A percentile compares a stretch with the other conserved stretches of the same genome.
Conservation (phyloP, 2,113 vertebrate species). For the Saccopteryx bilineata region DNA sequence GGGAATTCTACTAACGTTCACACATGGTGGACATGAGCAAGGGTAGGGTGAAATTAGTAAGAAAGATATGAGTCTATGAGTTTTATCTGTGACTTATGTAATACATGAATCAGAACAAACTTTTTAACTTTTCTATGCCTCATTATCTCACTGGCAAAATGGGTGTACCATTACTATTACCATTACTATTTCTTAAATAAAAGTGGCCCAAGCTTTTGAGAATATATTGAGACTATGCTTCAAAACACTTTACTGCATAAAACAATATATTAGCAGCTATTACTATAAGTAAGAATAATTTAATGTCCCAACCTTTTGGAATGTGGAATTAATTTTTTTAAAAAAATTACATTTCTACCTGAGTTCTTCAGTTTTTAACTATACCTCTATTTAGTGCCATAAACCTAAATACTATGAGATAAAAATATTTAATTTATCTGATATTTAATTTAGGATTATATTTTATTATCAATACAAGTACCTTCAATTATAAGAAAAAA, state of each 20-base stretch:
- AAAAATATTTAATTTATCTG: background rate
- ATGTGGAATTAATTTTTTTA: background rate
- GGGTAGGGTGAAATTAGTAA: background rate
- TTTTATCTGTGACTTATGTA: background rate
- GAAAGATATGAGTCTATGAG: background rate
- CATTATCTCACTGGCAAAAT: background rate
- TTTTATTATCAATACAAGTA: background rate
- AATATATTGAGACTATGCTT: background rate
- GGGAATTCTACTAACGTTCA: background rate
- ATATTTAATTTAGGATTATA: constrained; percentile 12
- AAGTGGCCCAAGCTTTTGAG: background rate
- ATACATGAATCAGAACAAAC: background rate
- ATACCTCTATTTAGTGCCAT: background rate
- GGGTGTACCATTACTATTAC: background rate
- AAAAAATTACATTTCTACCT: background rate
- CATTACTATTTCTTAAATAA: background rate
- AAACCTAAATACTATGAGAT: background rate
- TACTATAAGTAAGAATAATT: background rate
- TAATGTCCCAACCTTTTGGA: background rate
- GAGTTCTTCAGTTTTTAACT: background rate
- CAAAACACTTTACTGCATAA: background rate
- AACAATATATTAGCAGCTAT: background rate
- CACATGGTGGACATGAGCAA: background rate
- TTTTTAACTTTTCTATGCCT: background rate
- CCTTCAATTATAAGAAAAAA: background rate